Evolutionary conservation across 2,888 invertebrate genomes (phyloP), one percentile per base, ranked within the genome.

Genomic region (Pachydiplax longipennis): DNA sequence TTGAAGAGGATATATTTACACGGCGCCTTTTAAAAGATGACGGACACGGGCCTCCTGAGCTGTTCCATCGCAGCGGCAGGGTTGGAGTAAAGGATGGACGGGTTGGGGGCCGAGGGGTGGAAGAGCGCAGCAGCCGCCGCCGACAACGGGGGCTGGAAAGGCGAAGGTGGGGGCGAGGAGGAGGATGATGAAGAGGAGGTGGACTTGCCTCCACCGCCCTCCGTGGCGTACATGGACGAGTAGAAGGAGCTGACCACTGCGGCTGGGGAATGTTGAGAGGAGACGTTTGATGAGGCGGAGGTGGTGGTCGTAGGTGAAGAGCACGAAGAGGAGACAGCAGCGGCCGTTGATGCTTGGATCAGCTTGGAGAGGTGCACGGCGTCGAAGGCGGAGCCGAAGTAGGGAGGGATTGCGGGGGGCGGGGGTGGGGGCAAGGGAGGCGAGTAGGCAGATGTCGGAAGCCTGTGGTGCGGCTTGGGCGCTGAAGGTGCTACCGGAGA

Each of bases 301-400:
- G 94, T 81, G 94, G 94, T 95, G 94, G 95, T 92, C 93, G 94
- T 94, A 94, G 94, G 94, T 94, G 95, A 94, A 94, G 91, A 94
- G 94, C 94, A 91, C 91, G 91, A n/a, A n/a, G n/a, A 92, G 94
- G 93, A 91, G 95, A 95, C 22, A 94, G 95, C 95, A 94, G 95
- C 93, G 94, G 94, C 93, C 93, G 94, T 92, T 90, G 92, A 91
- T 93, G 93, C 93, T 44, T 90, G 80, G 44, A 81, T 90, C 44
- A 91, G n/a, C 87, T 91, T 91, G n/a, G 91, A 81, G 94, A 95
- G 95, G 93, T 95, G 96, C 91, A 96, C 94, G 91, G 95, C 95
- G 94, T 95, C 96, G 94, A 96, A 96, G 87, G 97, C 96, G 44
- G 97, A 96, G 90, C 97, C 97, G 94, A 97, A 97, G 94, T 97